Conservation (phyloP, 2,888 invertebrate species). For the Dolomedes plantarius region DNA sequence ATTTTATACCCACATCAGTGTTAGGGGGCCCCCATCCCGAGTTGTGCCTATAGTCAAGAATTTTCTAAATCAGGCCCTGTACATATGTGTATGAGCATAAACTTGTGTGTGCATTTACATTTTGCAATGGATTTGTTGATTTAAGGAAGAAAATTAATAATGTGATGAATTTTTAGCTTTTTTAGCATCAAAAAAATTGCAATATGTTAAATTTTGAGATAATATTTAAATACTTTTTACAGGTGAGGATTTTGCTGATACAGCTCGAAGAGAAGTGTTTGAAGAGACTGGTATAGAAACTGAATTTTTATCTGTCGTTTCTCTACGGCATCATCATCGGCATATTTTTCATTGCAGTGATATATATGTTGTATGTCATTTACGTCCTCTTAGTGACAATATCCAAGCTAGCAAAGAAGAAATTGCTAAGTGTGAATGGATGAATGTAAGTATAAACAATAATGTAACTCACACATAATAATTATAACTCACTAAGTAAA, state of each 20-base stretch:
- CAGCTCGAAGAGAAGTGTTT: slow-evolving; percentile 88
- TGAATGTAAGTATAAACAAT: slow-evolving; percentile 56
- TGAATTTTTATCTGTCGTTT: slow-evolving; percentile 85
- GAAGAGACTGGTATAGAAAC: slow-evolving; percentile 92
- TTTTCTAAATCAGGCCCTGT: no score
- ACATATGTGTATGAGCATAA: no score
- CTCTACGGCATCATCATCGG: slow-evolving; percentile 86
- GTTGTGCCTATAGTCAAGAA: no score
- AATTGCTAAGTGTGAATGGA: slow-evolving; percentile 70
- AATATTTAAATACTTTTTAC: slow-evolving; percentile 58
- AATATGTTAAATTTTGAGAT: no score
- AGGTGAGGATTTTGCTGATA: slow-evolving; percentile 89
- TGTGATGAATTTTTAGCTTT: no score
- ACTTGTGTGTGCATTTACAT: no score
- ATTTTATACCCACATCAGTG: no score
- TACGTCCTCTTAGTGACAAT: slow-evolving; percentile 79
- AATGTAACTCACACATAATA: background rate
- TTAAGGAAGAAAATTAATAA: no score
- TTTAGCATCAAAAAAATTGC: no score
- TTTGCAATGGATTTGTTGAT: no score
- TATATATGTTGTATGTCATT: slow-evolving; percentile 86
- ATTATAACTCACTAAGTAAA: background rate
- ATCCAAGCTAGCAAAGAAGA: slow-evolving; percentile 60
- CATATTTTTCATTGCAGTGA: slow-evolving; percentile 90
- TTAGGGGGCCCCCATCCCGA: no score